Conservation (phyloP, 2,888 invertebrate species). For the Phrixothrix hirtus region DNA sequence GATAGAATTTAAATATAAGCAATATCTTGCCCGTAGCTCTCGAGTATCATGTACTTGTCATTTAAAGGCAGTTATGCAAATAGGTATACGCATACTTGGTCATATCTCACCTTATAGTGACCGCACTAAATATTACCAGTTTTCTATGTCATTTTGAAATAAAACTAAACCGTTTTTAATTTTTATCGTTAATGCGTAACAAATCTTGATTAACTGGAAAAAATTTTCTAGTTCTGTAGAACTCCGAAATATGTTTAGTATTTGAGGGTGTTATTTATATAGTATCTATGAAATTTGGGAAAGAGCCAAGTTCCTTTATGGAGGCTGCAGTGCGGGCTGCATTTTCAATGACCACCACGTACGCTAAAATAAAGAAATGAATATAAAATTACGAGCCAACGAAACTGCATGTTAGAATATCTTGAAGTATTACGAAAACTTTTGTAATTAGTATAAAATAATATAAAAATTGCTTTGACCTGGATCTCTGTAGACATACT, state of each 20-base stretch:
- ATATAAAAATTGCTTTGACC: too few relatives aligned
- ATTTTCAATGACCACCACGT: slow-evolving; percentile 19
- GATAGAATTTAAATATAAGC: slow-evolving; percentile 41
- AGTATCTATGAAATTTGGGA: slow-evolving; percentile 13
- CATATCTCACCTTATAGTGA: slow-evolving; percentile 22
- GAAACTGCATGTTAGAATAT: too few relatives aligned
- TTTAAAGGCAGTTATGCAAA: slow-evolving; percentile 41
- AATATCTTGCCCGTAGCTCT: slow-evolving; percentile 35
- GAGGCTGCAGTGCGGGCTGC: slow-evolving; percentile 19
- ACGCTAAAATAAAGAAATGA: too few relatives aligned
- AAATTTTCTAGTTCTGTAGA: too few relatives aligned
- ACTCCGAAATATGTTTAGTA: too few relatives aligned
- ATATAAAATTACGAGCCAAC: too few relatives aligned
- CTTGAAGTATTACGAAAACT: too few relatives aligned
- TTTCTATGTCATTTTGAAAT: background rate
- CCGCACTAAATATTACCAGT: slow-evolving; percentile 8
- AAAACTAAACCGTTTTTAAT: background rate
- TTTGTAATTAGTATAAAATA: too few relatives aligned
- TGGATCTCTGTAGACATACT: too few relatives aligned
- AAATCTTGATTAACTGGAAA: too few relatives aligned
- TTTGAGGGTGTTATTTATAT: too few relatives aligned
- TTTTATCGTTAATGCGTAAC: background rate
- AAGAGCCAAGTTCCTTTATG: slow-evolving; percentile 15
- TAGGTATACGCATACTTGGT: slow-evolving; percentile 22
- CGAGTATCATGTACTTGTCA: slow-evolving; percentile 39